Evolutionary conservation across 2,113 vertebrate genomes (phyloP), one percentile per base, ranked within the genome.

Genomic region (Gorsachius goisagi): DNA sequence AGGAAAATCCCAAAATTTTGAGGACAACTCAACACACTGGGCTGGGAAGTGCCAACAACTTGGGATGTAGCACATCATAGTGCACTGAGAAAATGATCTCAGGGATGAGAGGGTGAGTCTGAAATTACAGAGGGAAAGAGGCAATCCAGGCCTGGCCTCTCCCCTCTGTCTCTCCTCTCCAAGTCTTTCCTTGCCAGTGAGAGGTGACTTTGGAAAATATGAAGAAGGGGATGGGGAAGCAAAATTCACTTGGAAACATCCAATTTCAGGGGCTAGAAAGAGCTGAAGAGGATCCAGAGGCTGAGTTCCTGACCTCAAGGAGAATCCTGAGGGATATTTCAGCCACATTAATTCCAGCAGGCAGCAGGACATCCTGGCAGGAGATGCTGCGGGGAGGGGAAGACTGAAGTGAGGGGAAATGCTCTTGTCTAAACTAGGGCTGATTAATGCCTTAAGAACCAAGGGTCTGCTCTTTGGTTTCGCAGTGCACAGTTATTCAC

Each of bases 271-370:
- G 88, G 58, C 90, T 94, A 88, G 64, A 84, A 92, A 77, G 83
- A 94, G 81, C n/a, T 89, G 90, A 94, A 90, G 92, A 90, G 24
- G 73, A 96, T 95, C 93, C 93, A 96, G 83, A 90, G 90, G 39
- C 79, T 87, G 90, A 90, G 92, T 96, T 97, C 87, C 87, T 95
- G 93, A 96, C 93, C 96, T 91, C 89, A 75, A 68, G 87, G 58
- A 89, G 87, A 96, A 96, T 96, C 89, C 87, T 85, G 73, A 94
- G 95, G 88, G 85, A 92, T 94, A 71, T 95, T 96, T 95, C 88
- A 96, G 83, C 88, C 69, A 60, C 58, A 88, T 81, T 89, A 89
- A 92, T 94, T 96, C 88, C 92, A 96, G 52, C 82, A 95, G 88
- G 95, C 95, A 93, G 82, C 5, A 0, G 90, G 92, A 97, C 90